Evolutionary conservation across 2,888 invertebrate genomes (phyloP).

Genomic region (Panorpa germanica): DNA sequence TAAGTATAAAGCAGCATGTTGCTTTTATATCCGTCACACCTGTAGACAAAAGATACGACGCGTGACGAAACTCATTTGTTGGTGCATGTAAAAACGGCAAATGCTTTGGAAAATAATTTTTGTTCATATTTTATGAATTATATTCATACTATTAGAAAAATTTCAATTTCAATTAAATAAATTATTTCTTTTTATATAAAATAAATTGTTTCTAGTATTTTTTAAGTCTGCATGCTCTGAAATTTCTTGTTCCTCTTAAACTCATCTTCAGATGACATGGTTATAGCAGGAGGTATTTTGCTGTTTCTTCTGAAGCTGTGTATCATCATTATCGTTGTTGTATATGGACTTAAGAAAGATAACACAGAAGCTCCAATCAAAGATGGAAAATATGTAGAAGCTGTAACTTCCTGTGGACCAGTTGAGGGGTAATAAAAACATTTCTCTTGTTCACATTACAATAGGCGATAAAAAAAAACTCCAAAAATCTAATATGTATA

Average conservation of each 20-base stretch:
- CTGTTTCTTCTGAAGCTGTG: conserved; percentile 38
- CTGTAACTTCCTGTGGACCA: conserved; percentile 57
- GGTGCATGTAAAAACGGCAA: too few species aligned
- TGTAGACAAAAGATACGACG: too few species aligned
- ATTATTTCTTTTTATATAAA: not conserved
- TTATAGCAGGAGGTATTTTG: conserved; percentile 34
- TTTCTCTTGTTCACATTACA: conserved; percentile 5
- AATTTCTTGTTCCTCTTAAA: not conserved
- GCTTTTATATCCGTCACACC: too few species aligned
- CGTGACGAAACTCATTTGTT: too few species aligned
- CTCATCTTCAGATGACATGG: conserved; percentile 28
- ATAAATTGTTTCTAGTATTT: conserved; percentile 2
- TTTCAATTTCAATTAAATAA: too few species aligned
- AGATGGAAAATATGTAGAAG: conserved; percentile 51
- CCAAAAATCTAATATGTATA: conserved; percentile 8
- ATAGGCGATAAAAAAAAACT: not conserved
- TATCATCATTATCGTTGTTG: conserved; percentile 41
- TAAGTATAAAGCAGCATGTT: too few species aligned
- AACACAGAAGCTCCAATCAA: conserved; percentile 39
- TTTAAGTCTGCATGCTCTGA: not conserved
- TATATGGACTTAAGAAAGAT: conserved; percentile 32
- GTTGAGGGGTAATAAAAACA: conserved; percentile 46
- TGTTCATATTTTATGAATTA: too few species aligned
- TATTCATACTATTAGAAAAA: too few species aligned
- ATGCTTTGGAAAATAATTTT: too few species aligned